Evolutionary conservation across 35 echinoderm and acorn worm species (phyloP).

Genomic region (Heliocidaris tuberculata): DNA sequence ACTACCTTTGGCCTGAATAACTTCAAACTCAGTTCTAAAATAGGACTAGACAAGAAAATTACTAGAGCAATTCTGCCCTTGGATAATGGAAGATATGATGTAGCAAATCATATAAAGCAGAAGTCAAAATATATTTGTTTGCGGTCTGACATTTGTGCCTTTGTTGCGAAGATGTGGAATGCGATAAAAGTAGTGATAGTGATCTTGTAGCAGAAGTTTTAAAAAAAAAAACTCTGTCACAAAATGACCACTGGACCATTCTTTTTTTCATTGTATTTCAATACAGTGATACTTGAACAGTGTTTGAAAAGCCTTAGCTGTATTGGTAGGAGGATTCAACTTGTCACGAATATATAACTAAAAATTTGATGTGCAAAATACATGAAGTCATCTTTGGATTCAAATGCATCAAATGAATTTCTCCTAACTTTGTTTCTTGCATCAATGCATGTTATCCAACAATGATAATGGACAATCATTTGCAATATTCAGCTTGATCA

Average conservation of each 20-base stretch:
- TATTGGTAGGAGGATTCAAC: neutral
- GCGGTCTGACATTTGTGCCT: neutral
- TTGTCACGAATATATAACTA: neutral
- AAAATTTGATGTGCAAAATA: neutral
- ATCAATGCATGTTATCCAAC: too few species aligned
- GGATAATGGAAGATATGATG: neutral
- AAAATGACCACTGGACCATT: neutral
- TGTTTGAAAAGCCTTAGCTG: neutral
- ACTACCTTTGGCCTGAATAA: neutral
- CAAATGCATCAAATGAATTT: neutral
- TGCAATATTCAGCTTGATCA: too few species aligned
- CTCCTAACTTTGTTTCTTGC: neutral
- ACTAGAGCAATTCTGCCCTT: slow-evolving; percentile 1
- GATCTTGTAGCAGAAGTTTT: neutral
- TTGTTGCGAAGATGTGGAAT: neutral
- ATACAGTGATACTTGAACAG: neutral
- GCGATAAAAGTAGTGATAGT: neutral
- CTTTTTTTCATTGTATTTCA: neutral
- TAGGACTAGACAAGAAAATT: neutral
- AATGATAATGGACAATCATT: too few species aligned
- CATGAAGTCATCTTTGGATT: neutral
- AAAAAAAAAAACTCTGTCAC: neutral
- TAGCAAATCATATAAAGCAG: neutral
- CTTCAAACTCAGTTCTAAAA: neutral
- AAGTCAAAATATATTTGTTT: neutral